These are phyloP conservation scores for Tetheella fluctuosa DNA, from an alignment of 2,888 invertebrate species.

Conservation along the genomic window DNA sequence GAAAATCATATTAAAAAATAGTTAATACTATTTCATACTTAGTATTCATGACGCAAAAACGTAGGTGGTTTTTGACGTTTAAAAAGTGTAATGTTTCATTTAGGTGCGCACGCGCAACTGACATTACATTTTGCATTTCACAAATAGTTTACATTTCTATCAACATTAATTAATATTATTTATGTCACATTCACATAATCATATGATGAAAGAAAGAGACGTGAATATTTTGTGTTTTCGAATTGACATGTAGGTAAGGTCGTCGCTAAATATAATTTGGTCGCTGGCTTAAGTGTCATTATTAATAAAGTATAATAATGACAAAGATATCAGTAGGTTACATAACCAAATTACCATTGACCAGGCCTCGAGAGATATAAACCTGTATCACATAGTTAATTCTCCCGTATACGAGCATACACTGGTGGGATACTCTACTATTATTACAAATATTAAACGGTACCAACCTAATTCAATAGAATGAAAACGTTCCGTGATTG, in stretches of 20 bases:
- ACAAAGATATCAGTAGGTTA: too few species aligned
- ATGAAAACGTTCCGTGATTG: conserved; percentile 71
- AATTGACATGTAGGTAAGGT: too few species aligned
- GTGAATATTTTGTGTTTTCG: too few species aligned
- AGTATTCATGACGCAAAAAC: conserved; percentile 12
- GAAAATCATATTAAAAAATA: not conserved
- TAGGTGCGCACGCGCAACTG: not conserved
- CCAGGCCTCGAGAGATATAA: too few species aligned
- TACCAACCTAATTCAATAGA: conserved; percentile 71
- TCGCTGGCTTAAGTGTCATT: too few species aligned
- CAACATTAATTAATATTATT: conserved; percentile 25
- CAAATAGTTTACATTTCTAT: conserved; percentile 36
- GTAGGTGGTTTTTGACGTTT: conserved; percentile 11
- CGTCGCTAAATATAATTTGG: too few species aligned
- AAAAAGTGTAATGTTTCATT: conserved; percentile 10
- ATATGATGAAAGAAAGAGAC: not conserved
- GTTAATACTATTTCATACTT: not conserved
- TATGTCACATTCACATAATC: conserved; percentile 16
- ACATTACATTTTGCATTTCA: conserved; percentile 37
- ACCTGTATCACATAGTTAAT: too few species aligned
- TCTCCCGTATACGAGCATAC: not conserved
- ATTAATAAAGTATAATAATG: too few species aligned
- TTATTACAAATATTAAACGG: conserved; percentile 18
- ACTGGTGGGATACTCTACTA: conserved; percentile 16
- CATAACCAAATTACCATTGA: too few species aligned